Evolutionary conservation across 1,140 invertebrate species (phyloP), one percentile per base, ranked within the genome.

Genomic region (Brachystomella parvula): DNA sequence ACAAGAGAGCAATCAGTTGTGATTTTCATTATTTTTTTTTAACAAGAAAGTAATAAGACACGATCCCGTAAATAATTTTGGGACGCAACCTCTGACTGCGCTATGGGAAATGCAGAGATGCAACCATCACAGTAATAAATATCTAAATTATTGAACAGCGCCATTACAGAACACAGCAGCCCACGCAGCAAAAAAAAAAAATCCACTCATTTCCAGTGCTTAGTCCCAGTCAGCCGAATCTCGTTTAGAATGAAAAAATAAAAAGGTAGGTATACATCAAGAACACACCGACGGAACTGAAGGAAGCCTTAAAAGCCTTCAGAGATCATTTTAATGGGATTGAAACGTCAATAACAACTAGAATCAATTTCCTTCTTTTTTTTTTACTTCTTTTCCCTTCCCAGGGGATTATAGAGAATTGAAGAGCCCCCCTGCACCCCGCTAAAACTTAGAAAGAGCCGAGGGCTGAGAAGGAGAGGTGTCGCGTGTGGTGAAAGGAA

Each of bases 281-380:
- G 19, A 19, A 6, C 35, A 39, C 35, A 9, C 19, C 35, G 19
- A 39, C 35, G 6, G 19, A 39, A 19, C 35, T 19, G 35, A 39
- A 39, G 19, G 6, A 39, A 53, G 9, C 49, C 49, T 53, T 24
- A 53, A 53, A 53, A 24, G n/a, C n/a, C 49, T 26, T 53, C 49
- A 6, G 24, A 6, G 49, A 53, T 24, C 49, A 53, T 15, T 53
- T 26, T 53, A 53, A 53, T 6, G 49, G 21, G 12, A 26, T 9
- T 26, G 9, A 17, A 17, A 17, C 21, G 35, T 39, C 35, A 6
- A 9, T 39, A 39, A 9, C 49, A 53, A 53, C 24, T 17, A 24
- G 49, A 53, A 53, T 53, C 49, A 53, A 53, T 53, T 53, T 53
- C 49, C 12, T 12, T 39, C 39, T 44, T 44, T n/a, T 12, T 12